Evolutionary conservation across 2,888 invertebrate species (phyloP), one percentile per base, ranked within the genome.

Genomic region (Yponomeuta malinellus): DNA sequence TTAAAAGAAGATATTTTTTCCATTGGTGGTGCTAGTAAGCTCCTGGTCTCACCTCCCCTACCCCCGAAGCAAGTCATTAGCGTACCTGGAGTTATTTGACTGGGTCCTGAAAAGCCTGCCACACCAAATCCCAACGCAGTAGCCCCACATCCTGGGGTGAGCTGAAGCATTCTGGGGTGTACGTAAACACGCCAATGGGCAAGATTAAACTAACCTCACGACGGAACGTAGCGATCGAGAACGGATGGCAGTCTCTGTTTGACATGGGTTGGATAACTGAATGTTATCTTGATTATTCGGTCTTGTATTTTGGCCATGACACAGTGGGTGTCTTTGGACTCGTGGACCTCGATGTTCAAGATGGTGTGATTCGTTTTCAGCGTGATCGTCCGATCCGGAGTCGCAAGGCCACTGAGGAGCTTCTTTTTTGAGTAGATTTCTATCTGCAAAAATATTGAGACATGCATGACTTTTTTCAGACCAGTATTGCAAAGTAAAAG

Each of bases 221-320:
- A 15, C 3, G 52, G 52, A 1, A 59, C 52, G 5, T 15, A 59
- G 1, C 52, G 52, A 15, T 59, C 52, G 52, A 59, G 52, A 15
- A 59, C 71, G 65, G 15, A 33, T 2, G 63, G 43, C n/a, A 33
- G 29, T n/a, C 64, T 15, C 37, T 43, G 23, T 15, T 64, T 23
- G 10, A 23, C 12, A 43, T 43, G 15, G 64, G 10, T 33, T 23
- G 37, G n/a, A 65, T 64, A 48, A 15, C 23, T 63, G 15, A 70
- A 33, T n/a, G 43, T 70, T 48, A 43, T 70, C 48, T 70, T 64
- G 9, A 64, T 4, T 43, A 43, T 37, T 23, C 33, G n/a, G 8
- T 59, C 52, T 63, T 70, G 70, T 43, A 64, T 10, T 70, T 70
- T 70, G 43, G 64, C 63, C 23, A 70, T 23, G 23, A 70, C 59